Evolutionary conservation across 2,888 invertebrate genomes (phyloP), one percentile per base, ranked within the genome.

Genomic region (Seira musarum): DNA sequence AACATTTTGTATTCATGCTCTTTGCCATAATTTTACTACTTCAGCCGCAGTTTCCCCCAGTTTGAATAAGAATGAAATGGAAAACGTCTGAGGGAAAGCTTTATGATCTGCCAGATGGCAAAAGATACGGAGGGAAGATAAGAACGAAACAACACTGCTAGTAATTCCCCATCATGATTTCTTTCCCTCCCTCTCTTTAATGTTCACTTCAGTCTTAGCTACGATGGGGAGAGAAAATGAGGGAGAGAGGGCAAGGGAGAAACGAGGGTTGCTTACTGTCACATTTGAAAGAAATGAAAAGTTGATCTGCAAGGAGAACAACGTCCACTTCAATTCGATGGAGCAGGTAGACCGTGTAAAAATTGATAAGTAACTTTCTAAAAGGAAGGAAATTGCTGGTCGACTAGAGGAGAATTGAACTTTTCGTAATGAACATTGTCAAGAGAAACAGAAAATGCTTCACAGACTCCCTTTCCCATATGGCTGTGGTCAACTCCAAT

Each of bases 321-420:
- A 30, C 19, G 63, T 63, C 63, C 63, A 63, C 21, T 40, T 40
- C 6, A 40, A 40, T 40, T 40, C 6, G 40, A 40, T 40, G 40
- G 40, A 57, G 30, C 57, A 30, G 71, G 19, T 63, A 53, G 69
- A 69, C 69, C 68, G 22, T 24, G 49, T 64, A 46, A 40, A 77
- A 76, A 77, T 40, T 65, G 70, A 77, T 77, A 71, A 65, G 77
- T 53, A 60, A 70, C 65, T 77, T 65, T 22, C 64, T 17, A 65
- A 63, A 53, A 70, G 13, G 35, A 53, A 75, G 17, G 73, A 57
- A 67, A 64, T 61, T 61, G 63, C 61, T 69, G 64, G 25, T 53
- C 49, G 53, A 66, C 70, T 53, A 40, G 70, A 71, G 70, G 40
- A 65, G 40, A 64, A 77, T 77, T 70, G 77, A 70, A 69, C 77